phyloP scores from a whole-genome alignment of 2,797 vertebrate genomes.

The Enteromius viviparus region DNA sequence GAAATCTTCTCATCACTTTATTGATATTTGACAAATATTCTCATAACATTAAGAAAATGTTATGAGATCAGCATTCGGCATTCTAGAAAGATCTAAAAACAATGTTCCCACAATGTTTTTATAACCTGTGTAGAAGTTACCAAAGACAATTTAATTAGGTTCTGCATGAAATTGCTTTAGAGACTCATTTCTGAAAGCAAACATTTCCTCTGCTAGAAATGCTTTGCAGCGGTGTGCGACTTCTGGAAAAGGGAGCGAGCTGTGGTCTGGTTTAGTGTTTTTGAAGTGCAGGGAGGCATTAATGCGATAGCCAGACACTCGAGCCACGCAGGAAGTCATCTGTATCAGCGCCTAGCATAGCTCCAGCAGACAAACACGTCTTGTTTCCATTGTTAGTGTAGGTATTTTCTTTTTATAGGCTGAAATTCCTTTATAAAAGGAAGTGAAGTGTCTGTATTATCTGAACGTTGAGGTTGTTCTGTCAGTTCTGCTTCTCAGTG shows the following conservation, averaged over 20 bases:
- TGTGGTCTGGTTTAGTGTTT: constrained; percentile 44
- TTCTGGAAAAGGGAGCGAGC: constrained; percentile 55
- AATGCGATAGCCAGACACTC: constrained; percentile 64
- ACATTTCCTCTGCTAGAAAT: constrained; percentile 40
- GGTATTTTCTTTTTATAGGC: constrained; percentile 35
- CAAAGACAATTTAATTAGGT: background rate
- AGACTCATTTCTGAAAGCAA: constrained; percentile 64
- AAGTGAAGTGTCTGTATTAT: constrained; percentile 6
- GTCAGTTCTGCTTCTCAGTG: constrained; percentile 9
- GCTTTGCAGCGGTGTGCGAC: constrained; percentile 61
- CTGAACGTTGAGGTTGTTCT: background rate
- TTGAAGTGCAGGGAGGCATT: constrained; percentile 65
- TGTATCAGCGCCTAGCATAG: constrained; percentile 55
- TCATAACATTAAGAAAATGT: background rate
- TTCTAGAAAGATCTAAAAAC: background rate
- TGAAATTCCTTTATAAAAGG: background rate
- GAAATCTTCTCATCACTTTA: background rate
- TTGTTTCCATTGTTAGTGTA: constrained; percentile 58
- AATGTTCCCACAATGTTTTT: background rate
- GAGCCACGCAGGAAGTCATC: constrained; percentile 53
- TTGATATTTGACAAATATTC: background rate
- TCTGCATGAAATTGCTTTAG: constrained; percentile 50
- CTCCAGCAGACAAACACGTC: constrained; percentile 52
- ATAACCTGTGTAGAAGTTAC: background rate
- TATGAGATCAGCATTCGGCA: background rate